These are phyloP conservation scores for Aplysia californica DNA, from an alignment of 1,140 invertebrate species.

Conservation along the genomic window DNA sequence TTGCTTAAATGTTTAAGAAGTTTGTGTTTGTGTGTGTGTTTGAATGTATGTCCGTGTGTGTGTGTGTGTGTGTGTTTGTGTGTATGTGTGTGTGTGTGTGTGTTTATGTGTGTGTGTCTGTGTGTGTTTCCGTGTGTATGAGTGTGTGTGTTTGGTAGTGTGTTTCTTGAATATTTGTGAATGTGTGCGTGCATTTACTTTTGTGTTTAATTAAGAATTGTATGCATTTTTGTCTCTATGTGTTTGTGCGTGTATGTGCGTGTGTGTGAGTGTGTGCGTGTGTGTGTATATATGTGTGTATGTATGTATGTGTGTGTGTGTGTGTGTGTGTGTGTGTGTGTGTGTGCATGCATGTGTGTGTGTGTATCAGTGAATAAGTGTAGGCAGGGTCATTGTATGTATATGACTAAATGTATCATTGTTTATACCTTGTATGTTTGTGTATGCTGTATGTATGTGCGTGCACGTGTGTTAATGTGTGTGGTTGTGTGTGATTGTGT, in stretches of 20 bases:
- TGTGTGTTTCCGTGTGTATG: too few species aligned
- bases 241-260: neutral
- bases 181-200: constrained; percentile 1
- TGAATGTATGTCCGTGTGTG: too few species aligned
- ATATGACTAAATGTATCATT: neutral
- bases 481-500: too few species aligned
- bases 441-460: neutral
- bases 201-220: neutral
- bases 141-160: too few species aligned
- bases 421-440: neutral
- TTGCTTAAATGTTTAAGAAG: too few species aligned
- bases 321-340: constrained; percentile 14
- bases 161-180: constrained; percentile 5
- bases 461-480: too few species aligned
- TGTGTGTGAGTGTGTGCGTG: neutral
- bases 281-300: constrained; percentile 15
- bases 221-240: constrained; percentile 6
- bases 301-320: constrained; percentile 9
- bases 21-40: too few species aligned
- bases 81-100: too few species aligned
- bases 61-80: too few species aligned
- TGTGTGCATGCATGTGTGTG: constrained; percentile 3
- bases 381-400: neutral
- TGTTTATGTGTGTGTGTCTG: too few species aligned
- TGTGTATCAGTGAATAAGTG: neutral